Percentiles rank a stretch among this genome's conserved stretches.
These are phyloP conservation scores for Tiliacea citrago DNA, from an alignment of 2,888 invertebrate genomes.

Conservation along the genomic window DNA sequence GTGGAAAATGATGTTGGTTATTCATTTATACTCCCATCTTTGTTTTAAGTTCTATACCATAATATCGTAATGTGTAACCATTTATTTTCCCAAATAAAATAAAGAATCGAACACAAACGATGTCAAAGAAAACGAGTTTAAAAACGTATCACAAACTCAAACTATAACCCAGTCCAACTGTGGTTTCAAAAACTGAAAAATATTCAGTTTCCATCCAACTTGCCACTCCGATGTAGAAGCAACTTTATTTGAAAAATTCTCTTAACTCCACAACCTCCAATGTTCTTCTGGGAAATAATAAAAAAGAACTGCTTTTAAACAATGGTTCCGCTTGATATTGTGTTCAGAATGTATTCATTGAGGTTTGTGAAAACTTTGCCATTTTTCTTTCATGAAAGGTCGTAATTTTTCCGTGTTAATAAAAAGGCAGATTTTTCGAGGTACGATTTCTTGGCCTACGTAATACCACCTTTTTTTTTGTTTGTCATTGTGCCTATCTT, in stretches of 20 bases:
- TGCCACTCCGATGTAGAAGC: constrained; percentile 41
- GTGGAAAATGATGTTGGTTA: too few species aligned
- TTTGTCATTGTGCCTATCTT: neutral
- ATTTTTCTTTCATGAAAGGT: constrained; percentile 10
- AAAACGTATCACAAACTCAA: constrained; percentile 41
- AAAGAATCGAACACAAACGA: constrained; percentile 28
- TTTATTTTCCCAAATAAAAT: too few species aligned
- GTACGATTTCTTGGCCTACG: neutral
- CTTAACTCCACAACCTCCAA: constrained; percentile 40
- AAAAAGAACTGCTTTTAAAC: constrained; percentile 27
- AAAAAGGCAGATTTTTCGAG: neutral
- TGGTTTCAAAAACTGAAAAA: constrained; percentile 52
- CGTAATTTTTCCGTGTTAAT: neutral
- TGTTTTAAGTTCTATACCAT: too few species aligned
- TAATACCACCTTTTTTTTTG: neutral
- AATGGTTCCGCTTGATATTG: constrained; percentile 46
- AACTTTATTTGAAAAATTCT: constrained; percentile 55
- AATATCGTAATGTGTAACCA: too few species aligned
- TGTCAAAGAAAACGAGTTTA: constrained; percentile 37
- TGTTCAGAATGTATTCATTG: constrained; percentile 27
- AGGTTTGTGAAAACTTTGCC: constrained; percentile 28
- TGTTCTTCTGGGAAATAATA: constrained; percentile 42
- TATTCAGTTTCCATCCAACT: constrained; percentile 53
- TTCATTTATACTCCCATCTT: too few species aligned
- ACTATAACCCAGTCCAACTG: constrained; percentile 23